Percentiles rank a stretch among this genome's conserved stretches.
Conservation (phyloP, 2,113 vertebrate species). For the Sinocyclocheilus rhinocerous region DNA sequence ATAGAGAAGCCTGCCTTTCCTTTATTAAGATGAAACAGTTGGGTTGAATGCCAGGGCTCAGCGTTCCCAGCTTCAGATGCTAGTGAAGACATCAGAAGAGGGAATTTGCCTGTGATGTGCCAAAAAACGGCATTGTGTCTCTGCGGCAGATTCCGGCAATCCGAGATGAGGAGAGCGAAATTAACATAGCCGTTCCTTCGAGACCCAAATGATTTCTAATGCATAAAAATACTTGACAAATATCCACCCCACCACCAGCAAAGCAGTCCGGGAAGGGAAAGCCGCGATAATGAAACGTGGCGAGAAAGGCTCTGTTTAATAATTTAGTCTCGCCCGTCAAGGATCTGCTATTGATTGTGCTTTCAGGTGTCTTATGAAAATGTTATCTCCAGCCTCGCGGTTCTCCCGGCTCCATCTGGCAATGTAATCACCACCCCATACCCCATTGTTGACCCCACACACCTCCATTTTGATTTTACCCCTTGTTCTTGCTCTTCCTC, state of each 20-base stretch:
- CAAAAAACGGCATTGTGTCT: conserved; percentile 56
- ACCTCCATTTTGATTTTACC: conserved; percentile 73
- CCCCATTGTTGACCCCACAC: conserved; percentile 69
- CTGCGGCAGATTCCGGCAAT: conserved; percentile 58
- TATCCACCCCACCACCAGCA: conserved; percentile 63
- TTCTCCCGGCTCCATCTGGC: conserved; percentile 74
- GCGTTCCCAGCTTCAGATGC: conserved; percentile 63
- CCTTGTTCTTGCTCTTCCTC: conserved; percentile 50
- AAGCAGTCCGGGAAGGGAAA: conserved; percentile 76
- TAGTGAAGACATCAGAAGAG: conserved; percentile 71
- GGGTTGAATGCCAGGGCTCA: conserved; percentile 50
- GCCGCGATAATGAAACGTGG: conserved; percentile 77
- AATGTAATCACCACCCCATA: conserved; percentile 80
- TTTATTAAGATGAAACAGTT: conserved; percentile 68
- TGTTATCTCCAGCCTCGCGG: conserved; percentile 78
- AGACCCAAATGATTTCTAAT: conserved; percentile 65
- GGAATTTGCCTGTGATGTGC: conserved; percentile 67
- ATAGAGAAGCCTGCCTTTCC: conserved; percentile 56
- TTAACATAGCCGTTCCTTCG: conserved; percentile 67
- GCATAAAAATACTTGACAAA: conserved; percentile 71
- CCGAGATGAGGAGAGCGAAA: conserved; percentile 57
- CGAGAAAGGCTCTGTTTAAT: conserved; percentile 83
- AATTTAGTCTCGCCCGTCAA: conserved; percentile 84
- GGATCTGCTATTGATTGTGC: conserved; percentile 85
- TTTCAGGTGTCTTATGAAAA: conserved; percentile 84